phyloP scores from a whole-genome alignment of 2,797 vertebrate genomes.

The Micrastur ruficollis region DNA sequence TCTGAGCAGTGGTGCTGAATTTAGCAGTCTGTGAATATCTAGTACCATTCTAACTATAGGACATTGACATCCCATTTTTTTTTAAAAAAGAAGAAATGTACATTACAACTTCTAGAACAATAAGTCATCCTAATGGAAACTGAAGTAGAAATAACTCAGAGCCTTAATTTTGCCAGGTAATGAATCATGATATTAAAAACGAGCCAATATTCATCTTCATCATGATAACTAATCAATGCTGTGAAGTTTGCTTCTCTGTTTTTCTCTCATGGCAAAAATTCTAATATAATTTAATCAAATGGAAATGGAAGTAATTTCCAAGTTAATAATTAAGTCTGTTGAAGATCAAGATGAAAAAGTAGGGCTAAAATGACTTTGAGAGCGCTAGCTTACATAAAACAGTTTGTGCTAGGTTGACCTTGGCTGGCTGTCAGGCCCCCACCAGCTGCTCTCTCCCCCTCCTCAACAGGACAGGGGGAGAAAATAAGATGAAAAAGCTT shows the following conservation, averaged over 20 bases:
- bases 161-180: background rate
- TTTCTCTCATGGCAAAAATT: background rate
- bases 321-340: background rate
- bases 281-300: background rate
- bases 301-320: background rate
- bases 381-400: background rate
- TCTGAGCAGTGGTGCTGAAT: background rate
- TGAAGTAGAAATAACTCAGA: background rate
- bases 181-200: background rate
- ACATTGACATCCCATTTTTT: background rate
- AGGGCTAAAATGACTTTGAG: background rate
- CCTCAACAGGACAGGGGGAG: background rate
- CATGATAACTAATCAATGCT: background rate
- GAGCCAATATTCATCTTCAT: background rate
- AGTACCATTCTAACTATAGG: background rate
- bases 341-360: background rate
- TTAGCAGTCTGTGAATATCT: background rate
- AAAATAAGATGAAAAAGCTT: background rate
- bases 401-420: background rate
- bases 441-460: background rate
- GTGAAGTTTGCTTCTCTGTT: background rate
- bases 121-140: background rate
- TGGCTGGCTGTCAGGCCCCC: background rate
- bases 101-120: background rate
- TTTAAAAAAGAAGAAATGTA: background rate